Percentiles rank a stretch among this genome's conserved stretches.
Conservation (phyloP, 2,797 vertebrate species). For the Tamandua tetradactyla region DNA sequence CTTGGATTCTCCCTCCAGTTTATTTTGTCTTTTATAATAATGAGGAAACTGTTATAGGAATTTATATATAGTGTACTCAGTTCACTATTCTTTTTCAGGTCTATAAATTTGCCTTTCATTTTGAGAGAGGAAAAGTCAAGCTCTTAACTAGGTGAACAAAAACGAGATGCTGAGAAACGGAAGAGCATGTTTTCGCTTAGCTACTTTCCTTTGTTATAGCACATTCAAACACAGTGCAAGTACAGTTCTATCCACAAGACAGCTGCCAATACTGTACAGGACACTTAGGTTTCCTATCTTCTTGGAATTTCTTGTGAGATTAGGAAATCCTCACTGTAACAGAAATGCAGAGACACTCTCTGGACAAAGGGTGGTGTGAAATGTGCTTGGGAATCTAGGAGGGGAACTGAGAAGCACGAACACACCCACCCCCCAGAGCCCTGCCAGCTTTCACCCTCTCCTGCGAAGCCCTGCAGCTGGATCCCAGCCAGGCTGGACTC, state of each 20-base stretch:
- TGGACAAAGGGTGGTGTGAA: background rate
- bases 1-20: background rate
- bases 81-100: slow-evolving; percentile 33
- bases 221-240: background rate
- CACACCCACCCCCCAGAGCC: background rate
- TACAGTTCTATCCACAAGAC: background rate
- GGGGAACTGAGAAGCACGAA: background rate
- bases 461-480: background rate
- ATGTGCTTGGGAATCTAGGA: background rate
- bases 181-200: background rate
- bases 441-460: background rate
- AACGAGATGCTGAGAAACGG: slow-evolving; percentile 9
- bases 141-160: slow-evolving; percentile 36
- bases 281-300: background rate
- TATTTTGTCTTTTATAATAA: slow-evolving; percentile 24
- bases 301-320: slow-evolving; percentile 12
- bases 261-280: background rate
- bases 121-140: slow-evolving; percentile 26
- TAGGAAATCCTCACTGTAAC: background rate
- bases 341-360: background rate
- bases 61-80: background rate
- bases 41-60: background rate
- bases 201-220: background rate
- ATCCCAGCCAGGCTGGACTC: accelerated
- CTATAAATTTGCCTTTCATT: slow-evolving; percentile 45